These are phyloP conservation scores for Sorex maritimensis DNA, from an alignment of 2,797 vertebrate genomes.

Conservation along the genomic window DNA sequence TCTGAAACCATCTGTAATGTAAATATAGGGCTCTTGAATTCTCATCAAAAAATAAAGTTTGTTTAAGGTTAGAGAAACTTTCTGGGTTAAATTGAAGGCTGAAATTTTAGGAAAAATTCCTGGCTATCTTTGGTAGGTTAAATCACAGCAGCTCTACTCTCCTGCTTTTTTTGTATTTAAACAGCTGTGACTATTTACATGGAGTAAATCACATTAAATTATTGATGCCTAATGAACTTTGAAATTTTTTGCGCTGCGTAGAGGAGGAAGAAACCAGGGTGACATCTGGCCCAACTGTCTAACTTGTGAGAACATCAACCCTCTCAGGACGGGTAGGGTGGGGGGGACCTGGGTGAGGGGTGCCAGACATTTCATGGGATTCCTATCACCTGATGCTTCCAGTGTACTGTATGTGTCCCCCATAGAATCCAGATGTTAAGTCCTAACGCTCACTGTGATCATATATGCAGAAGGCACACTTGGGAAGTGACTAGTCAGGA, in stretches of 20 bases:
- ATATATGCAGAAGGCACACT: not conserved
- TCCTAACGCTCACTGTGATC: not conserved
- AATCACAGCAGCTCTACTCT: conserved; percentile 38
- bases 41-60: conserved; percentile 70
- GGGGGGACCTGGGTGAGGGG: not conserved
- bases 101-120: conserved; percentile 30
- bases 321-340: no score
- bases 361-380: not conserved
- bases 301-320: not conserved
- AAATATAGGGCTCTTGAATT: conserved; percentile 66
- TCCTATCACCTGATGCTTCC: not conserved
- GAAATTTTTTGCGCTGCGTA: not conserved
- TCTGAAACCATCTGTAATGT: conserved; percentile 17
- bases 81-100: conserved; percentile 53
- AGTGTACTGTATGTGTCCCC: not conserved
- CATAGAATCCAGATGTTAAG: not conserved
- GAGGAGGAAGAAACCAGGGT: not conserved
- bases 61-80: conserved; percentile 70
- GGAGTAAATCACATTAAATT: conserved; percentile 40
- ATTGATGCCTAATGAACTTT: conserved; percentile 59
- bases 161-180: conserved; percentile 42
- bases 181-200: conserved; percentile 33
- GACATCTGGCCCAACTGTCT: accelerated
- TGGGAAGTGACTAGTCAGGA: not conserved
- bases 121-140: conserved; percentile 43